Percentiles rank a stretch among this genome's conserved stretches.
phyloP scores from a whole-genome alignment of 2,888 invertebrate genomes.

The Pyrocoelia pectoralis region DNA sequence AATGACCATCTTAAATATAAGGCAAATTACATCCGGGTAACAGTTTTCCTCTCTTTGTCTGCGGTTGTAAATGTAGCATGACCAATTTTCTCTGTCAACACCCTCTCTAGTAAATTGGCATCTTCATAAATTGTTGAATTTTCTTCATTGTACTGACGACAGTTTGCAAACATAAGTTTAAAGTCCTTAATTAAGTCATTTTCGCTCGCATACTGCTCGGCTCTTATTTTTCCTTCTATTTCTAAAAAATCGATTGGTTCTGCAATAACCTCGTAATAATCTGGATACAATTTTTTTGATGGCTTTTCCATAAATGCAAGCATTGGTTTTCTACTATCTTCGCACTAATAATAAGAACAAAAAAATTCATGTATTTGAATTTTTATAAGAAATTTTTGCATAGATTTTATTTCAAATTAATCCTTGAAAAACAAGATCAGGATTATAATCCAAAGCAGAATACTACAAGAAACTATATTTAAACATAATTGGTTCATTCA shows the following conservation, averaged over 20 bases:
- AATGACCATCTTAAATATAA: conserved; percentile 14
- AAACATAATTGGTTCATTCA: no score
- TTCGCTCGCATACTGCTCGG: conserved; percentile 80
- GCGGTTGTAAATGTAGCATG: conserved; percentile 62
- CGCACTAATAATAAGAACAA: conserved; percentile 63
- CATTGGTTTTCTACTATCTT: conserved; percentile 86
- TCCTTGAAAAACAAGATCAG: no score
- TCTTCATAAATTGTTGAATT: conserved; percentile 95
- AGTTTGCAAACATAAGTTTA: conserved; percentile 96
- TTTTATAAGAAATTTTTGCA: no score
- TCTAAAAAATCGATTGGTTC: conserved; percentile 95
- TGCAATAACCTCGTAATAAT: conserved; percentile 93
- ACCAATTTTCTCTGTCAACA: conserved; percentile 82
- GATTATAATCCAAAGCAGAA: no score
- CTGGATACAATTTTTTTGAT: conserved; percentile 92
- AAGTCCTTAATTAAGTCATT: conserved; percentile 89
- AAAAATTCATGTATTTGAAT: no score
- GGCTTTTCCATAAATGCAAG: conserved; percentile 96
- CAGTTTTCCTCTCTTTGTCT: conserved; percentile 57
- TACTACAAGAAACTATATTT: no score
- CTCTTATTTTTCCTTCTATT: conserved; percentile 90
- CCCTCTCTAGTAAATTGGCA: conserved; percentile 86
- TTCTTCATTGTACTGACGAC: conserved; percentile 96
- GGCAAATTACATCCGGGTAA: conserved; percentile 20
- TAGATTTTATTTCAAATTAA: no score